Conservation (phyloP, 2,113 vertebrate species). For the Vidua chalybeata region DNA sequence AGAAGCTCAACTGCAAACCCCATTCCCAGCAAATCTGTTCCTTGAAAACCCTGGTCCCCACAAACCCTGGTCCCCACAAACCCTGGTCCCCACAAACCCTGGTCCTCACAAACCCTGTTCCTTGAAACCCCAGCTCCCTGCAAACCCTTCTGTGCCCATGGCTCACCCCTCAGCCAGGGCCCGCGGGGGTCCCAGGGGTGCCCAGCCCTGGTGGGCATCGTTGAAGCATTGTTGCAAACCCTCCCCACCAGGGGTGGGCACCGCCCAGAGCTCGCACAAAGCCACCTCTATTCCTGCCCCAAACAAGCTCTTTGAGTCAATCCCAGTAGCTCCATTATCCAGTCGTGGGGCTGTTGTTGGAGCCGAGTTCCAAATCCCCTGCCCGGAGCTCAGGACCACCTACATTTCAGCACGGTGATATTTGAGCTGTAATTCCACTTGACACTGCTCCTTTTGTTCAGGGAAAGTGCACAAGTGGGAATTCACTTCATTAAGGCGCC, state of each 20-base stretch:
- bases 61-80: background rate
- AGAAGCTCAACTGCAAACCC: background rate
- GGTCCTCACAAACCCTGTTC: rapidly evolving
- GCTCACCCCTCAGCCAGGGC: background rate
- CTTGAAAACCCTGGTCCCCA: rapidly evolving
- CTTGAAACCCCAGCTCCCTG: background rate
- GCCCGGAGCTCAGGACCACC: slow-evolving; percentile 63
- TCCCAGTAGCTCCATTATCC: slow-evolving; percentile 66
- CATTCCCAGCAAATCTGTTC: background rate
- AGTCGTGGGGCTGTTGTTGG: slow-evolving; percentile 19
- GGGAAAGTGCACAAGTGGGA: slow-evolving; percentile 71
- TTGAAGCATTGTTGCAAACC: background rate
- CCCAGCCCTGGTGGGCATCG: background rate
- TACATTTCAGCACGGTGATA: slow-evolving; percentile 73
- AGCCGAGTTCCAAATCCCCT: slow-evolving; percentile 54
- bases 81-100: background rate
- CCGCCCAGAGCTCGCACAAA: slow-evolving; percentile 63
- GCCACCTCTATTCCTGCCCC: slow-evolving; percentile 62
- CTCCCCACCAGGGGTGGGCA: background rate
- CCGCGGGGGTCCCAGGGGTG: background rate
- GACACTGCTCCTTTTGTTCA: slow-evolving; percentile 76
- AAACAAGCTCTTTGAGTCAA: slow-evolving; percentile 65
- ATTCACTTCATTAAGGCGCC: background rate
- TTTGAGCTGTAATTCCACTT: slow-evolving; percentile 63
- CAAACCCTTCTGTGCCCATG: rapidly evolving